Evolutionary conservation across 2,888 invertebrate genomes (phyloP), one percentile per base, ranked within the genome.

Genomic region (Zeuzera pyrina): DNA sequence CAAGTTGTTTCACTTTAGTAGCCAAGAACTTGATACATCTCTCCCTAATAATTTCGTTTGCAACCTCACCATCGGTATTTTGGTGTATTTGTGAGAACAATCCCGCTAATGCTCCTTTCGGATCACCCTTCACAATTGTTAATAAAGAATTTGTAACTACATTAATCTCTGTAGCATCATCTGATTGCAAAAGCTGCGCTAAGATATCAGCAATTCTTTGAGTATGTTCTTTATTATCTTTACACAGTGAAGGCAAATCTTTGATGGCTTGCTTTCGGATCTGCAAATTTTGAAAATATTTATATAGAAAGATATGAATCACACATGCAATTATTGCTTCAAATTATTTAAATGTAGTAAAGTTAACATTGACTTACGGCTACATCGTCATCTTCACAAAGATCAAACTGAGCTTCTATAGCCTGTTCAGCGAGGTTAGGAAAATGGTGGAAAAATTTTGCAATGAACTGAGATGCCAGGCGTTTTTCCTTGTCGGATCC

Each of bases 191-290:
- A 25, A 98, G 81, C 63, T 98, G 98, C 3, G 94, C 92, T 37
- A 98, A 84, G 40, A 97, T 94, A 65, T 97, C 96, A 7, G 96
- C 93, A 52, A 98, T 92, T 69, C 92, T 91, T 19, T 90, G 87
- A 1, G 95, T 89, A 57, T 93, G 91, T 43, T 92, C 92, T 45
- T 91, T 91, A 36, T 89, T 89, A 46, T 92, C 94, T 68, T 93
- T 93, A 59, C 96, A 97, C 36, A 98, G 81, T 24, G 88, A 85
- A 7, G 97, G 95, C 39, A 98, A 83, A 61, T 94, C 93, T 74
- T 95, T 95, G 46, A 97, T 95, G 8, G 96, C 97, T 84, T 95
- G 95, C 57, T 96, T 96, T 12, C 97, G 87, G 52, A 96, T 96
- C 96, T 96, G 61, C 30, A 67, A 64, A 28, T 22, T 38, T 8